Evolutionary conservation across 2,888 invertebrate genomes (phyloP), one percentile per base, ranked within the genome.

Genomic region (Mythimna albipuncta): DNA sequence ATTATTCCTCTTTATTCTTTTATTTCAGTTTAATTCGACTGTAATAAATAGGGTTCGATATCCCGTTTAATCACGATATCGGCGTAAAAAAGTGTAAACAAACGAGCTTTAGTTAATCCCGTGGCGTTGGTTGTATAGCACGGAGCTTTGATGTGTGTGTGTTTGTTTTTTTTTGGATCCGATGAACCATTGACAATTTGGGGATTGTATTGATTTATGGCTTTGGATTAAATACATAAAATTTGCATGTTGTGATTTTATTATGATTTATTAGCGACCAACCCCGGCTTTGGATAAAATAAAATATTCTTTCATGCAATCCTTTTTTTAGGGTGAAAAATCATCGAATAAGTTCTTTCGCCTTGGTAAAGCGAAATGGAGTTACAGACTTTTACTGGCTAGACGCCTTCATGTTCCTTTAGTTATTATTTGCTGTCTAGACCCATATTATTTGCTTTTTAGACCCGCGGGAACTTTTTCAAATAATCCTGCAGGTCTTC

Each of bases 1-100:
- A 6, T 32, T 32, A 32, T 19, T 50, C 0, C 2, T 35, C n/a
- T 35, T 6, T 50, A 19, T 62, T 54, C 44, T 13, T 57, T 32
- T 57, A 32, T 57, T 32, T 11, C 50, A 57, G 11, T 63, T 63
- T 32, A 62, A 58, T 16, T 52, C 16, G 50, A 61, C 13, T 0
- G 10, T 35, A 58, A 55, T 26, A 35, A 52, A 58, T 54, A 75
- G 54, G 55, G 67, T 67, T 67, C 11, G 9, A 52, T 62, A 64
- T 69, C n/a, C 38, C n/a, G 13, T 64, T 81, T 71, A 76, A 76
- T 80, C 69, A 35, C 10, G 3, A 26, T 65, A 71, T 55, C 65
- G 81, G 44, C 47, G 62, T 55, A 58, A 81, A 77, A 77, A 71
- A 68, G 44, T 81, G 44, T 71, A 57, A 73, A 62, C 62, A 81